Evolutionary conservation across 1,140 invertebrate species (phyloP).

Genomic region (Galleria mellonella): DNA sequence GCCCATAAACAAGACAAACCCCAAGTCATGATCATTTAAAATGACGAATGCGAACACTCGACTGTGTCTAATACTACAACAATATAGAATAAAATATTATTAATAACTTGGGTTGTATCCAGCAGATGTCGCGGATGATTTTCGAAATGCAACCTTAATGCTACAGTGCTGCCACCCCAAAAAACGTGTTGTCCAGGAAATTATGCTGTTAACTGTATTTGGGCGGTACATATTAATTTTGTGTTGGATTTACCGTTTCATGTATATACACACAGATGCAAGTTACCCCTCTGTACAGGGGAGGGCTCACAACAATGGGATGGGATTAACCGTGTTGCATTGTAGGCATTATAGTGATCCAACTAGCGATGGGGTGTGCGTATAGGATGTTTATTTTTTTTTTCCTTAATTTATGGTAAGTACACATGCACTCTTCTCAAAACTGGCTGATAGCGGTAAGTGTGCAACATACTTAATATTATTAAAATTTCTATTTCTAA

Average conservation of each 20-base stretch:
- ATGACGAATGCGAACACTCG: slow-evolving; percentile 34
- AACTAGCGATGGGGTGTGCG: slow-evolving; percentile 21
- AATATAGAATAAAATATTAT: slow-evolving; percentile 42
- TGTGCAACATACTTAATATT: no score
- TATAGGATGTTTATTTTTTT: slow-evolving; percentile 12
- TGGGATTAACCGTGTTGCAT: slow-evolving; percentile 62
- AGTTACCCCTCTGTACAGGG: slow-evolving; percentile 17
- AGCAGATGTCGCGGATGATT: slow-evolving; percentile 22
- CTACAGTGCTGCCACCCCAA: slow-evolving; percentile 14
- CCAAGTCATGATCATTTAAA: slow-evolving; percentile 26
- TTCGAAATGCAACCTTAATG: slow-evolving; percentile 20
- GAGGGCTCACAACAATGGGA: slow-evolving; percentile 50
- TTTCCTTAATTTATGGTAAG: not conserved
- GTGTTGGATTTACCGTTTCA: slow-evolving; percentile 42
- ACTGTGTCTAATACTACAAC: slow-evolving; percentile 36
- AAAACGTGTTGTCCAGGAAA: slow-evolving; percentile 22
- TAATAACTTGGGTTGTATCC: slow-evolving; percentile 15
- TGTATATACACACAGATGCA: slow-evolving; percentile 21
- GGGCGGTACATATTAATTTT: slow-evolving; percentile 64
- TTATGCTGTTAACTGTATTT: slow-evolving; percentile 58
- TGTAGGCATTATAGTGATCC: slow-evolving; percentile 60
- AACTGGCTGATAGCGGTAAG: no score
- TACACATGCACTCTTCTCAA: no score
- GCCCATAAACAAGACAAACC: not conserved
- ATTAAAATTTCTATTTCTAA: no score